Conservation (phyloP, 2,113 vertebrate species). For the Chaenogobius annularis region DNA sequence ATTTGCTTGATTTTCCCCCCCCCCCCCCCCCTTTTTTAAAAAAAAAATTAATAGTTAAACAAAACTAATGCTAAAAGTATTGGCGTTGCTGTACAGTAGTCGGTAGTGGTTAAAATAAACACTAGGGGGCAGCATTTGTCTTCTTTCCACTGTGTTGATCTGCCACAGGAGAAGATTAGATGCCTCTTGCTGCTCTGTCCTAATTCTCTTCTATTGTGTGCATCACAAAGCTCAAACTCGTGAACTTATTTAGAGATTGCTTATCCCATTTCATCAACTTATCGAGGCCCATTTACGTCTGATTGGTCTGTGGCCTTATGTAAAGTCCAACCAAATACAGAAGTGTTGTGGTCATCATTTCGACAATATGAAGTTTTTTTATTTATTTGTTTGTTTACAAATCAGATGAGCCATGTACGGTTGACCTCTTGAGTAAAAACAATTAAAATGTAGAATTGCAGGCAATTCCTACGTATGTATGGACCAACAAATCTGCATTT, state of each 20-base stretch:
- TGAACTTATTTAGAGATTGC: constrained; percentile 27
- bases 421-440: too few relatives aligned
- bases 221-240: constrained; percentile 18
- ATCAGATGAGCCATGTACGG: too few relatives aligned
- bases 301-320: constrained; percentile 36
- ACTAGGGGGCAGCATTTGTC: constrained; percentile 68
- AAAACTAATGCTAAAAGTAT: too few relatives aligned
- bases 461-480: too few relatives aligned
- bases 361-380: too few relatives aligned
- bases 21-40: too few relatives aligned
- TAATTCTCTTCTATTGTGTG: constrained; percentile 25
- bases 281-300: neutral
- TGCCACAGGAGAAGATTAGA: constrained; percentile 37
- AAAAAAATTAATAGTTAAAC: too few relatives aligned
- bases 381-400: too few relatives aligned
- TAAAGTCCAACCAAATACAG: neutral
- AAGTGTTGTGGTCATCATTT: neutral
- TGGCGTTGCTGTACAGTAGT: neutral
- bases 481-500: too few relatives aligned
- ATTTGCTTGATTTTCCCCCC: too few relatives aligned
- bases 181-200: constrained; percentile 16
- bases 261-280: constrained; percentile 3
- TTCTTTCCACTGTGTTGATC: constrained; percentile 1
- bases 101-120: constrained; percentile 17
- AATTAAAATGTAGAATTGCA: too few relatives aligned